phyloP scores from a whole-genome alignment of 2,888 invertebrate species.

The Andrena haemorrhoa region DNA sequence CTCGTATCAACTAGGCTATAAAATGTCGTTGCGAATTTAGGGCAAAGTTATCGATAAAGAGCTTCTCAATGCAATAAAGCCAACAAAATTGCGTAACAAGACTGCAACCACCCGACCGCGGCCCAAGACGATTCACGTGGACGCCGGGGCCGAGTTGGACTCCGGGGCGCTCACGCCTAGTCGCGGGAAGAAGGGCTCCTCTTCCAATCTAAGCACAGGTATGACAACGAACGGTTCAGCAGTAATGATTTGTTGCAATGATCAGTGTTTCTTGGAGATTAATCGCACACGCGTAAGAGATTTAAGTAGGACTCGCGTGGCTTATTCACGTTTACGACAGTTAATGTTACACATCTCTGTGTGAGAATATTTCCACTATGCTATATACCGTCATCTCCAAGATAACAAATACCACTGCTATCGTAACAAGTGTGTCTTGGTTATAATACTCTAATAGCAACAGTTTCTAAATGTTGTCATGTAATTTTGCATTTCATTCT shows the following conservation, averaged over 20 bases:
- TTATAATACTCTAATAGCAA: constrained; percentile 70
- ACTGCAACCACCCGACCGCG: constrained; percentile 89
- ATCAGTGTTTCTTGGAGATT: constrained; percentile 66
- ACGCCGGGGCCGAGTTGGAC: constrained; percentile 92
- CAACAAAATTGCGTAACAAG: constrained; percentile 88
- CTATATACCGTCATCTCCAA: constrained; percentile 48
- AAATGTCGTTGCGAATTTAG: constrained; percentile 83
- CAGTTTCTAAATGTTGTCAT: constrained; percentile 76
- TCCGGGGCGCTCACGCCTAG: constrained; percentile 91
- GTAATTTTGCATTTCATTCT: constrained; percentile 71
- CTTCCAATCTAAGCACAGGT: constrained; percentile 93
- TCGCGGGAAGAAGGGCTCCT: constrained; percentile 92
- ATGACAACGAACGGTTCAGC: constrained; percentile 71
- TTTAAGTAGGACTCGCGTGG: constrained; percentile 7
- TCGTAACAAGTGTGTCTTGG: constrained; percentile 64
- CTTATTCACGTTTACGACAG: neutral
- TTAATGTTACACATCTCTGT: neutral
- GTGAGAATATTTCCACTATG: constrained; percentile 4
- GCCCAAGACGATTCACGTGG: constrained; percentile 96
- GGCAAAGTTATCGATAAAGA: constrained; percentile 93
- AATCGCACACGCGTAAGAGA: constrained; percentile 14
- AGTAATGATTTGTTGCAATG: constrained; percentile 38
- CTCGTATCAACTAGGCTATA: neutral
- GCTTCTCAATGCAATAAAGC: constrained; percentile 87
- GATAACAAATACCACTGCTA: constrained; percentile 56